These are phyloP conservation scores for Scaptomyza parva DNA, from an alignment of 2,888 invertebrate species.

Conservation along the genomic window DNA sequence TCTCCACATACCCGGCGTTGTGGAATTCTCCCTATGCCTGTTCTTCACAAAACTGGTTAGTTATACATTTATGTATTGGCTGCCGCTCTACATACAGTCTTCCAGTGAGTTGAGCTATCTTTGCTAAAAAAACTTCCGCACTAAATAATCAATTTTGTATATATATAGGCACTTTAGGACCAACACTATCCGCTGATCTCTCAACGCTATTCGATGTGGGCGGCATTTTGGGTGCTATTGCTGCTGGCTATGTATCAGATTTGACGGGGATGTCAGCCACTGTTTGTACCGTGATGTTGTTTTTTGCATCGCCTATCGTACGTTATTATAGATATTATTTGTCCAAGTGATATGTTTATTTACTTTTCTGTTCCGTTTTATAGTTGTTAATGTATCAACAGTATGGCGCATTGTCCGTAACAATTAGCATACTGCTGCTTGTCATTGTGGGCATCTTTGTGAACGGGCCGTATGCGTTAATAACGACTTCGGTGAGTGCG, in stretches of 20 bases:
- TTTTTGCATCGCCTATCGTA: constrained; percentile 93
- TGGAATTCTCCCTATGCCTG: constrained; percentile 96
- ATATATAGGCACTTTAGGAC: constrained; percentile 88
- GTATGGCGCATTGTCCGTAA: constrained; percentile 88
- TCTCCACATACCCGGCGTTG: constrained; percentile 94
- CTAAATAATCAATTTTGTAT: constrained; percentile 49
- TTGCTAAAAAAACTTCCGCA: not conserved
- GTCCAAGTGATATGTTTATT: not conserved
- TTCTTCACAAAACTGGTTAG: constrained; percentile 98
- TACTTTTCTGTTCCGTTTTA: constrained; percentile 58
- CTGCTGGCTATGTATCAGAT: constrained; percentile 95
- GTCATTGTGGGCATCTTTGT: constrained; percentile 92
- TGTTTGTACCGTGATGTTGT: constrained; percentile 93
- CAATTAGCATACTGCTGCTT: constrained; percentile 89
- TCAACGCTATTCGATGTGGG: constrained; percentile 95
- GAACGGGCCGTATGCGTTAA: constrained; percentile 98
- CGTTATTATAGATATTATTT: constrained; percentile 5
- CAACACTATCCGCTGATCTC: constrained; percentile 90
- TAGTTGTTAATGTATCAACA: constrained; percentile 93
- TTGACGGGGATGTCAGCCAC: constrained; percentile 92
- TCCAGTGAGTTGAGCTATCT: constrained; percentile 88
- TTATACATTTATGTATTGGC: constrained; percentile 98
- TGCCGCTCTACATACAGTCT: constrained; percentile 94
- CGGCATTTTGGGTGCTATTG: constrained; percentile 94
- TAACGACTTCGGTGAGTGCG: constrained; percentile 98